phyloP scores from a whole-genome alignment of 23 tunicate genomes.

The Diplosoma virens region DNA sequence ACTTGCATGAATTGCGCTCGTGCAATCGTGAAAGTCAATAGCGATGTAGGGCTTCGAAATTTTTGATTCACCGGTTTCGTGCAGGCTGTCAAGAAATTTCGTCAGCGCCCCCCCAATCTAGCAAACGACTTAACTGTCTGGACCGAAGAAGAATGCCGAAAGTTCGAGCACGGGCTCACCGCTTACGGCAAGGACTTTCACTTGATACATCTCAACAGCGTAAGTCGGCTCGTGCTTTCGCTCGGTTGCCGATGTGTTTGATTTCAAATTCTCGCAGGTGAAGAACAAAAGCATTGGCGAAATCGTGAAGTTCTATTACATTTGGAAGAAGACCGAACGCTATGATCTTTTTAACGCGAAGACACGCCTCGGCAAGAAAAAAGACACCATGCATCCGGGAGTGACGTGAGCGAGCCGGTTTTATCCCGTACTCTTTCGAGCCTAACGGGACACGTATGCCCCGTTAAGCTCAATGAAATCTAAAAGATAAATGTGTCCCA shows the following conservation, averaged over 20 bases:
- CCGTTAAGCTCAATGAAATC: too few species aligned
- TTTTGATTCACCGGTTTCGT: too few species aligned
- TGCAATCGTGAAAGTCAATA: too few species aligned
- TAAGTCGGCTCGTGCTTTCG: neutral
- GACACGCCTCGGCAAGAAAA: conserved; percentile 79
- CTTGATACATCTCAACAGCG: conserved; percentile 59
- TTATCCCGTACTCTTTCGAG: too few species aligned
- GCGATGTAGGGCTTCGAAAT: too few species aligned
- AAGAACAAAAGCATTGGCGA: conserved; percentile 71
- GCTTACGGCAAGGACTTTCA: conserved; percentile 82
- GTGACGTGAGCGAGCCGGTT: conserved; percentile 60
- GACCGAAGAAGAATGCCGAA: conserved; percentile 77
- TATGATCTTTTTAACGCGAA: conserved; percentile 80
- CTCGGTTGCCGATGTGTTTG: neutral
- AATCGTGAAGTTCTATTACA: conserved; percentile 83
- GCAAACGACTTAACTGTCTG: conserved; percentile 62
- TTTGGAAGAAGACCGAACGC: conserved; percentile 85
- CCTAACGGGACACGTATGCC: too few species aligned
- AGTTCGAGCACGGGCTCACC: conserved; percentile 67
- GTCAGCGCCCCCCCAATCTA: conserved; percentile 39
- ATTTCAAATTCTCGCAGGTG: conserved; percentile 25
- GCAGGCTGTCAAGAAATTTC: conserved; percentile 36
- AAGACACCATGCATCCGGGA: conserved; percentile 62
- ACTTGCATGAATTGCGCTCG: too few species aligned
- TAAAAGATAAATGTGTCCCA: too few species aligned